These are phyloP conservation scores for Drosophila nikananu DNA, from an alignment of 1,140 invertebrate genomes.

Conservation along the genomic window DNA sequence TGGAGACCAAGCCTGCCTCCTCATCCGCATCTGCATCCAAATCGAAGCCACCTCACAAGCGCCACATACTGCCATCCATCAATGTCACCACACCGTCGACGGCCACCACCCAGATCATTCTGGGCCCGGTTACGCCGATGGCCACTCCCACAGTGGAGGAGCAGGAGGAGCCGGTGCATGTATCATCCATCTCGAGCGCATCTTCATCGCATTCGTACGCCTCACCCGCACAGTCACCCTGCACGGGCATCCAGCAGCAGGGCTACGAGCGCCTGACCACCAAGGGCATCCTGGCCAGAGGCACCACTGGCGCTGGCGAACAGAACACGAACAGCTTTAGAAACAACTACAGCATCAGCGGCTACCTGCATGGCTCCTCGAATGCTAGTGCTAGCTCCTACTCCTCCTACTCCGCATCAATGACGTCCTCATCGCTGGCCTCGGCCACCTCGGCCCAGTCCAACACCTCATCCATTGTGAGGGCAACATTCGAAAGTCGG, in stretches of 20 bases:
- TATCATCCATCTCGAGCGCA: slow-evolving; percentile 59
- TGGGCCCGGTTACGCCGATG: slow-evolving; percentile 54
- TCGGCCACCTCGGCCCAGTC: slow-evolving; percentile 56
- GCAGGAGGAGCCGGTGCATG: slow-evolving; percentile 15
- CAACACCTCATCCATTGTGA: slow-evolving; percentile 64
- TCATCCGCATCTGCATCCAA: slow-evolving; percentile 31
- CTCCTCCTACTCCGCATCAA: slow-evolving; percentile 71
- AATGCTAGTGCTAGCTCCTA: slow-evolving; percentile 53
- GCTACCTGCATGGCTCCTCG: slow-evolving; percentile 70
- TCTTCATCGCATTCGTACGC: slow-evolving; percentile 62
- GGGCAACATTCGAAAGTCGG: slow-evolving; percentile 69
- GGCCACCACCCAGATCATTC: slow-evolving; percentile 76
- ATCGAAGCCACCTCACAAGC: slow-evolving; percentile 67
- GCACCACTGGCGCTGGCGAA: slow-evolving; percentile 3
- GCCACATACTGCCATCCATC: slow-evolving; percentile 72
- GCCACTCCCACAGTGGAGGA: slow-evolving; percentile 22
- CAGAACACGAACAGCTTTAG: slow-evolving; percentile 27
- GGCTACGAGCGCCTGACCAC: slow-evolving; percentile 68
- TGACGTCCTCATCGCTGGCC: slow-evolving; percentile 70
- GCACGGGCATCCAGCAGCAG: slow-evolving; percentile 21
- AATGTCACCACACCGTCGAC: slow-evolving; percentile 79
- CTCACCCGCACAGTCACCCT: slow-evolving; percentile 62
- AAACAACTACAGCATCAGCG: slow-evolving; percentile 64
- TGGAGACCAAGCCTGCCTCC: slow-evolving; percentile 21
- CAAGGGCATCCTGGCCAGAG: slow-evolving; percentile 68